These are phyloP conservation scores for Atta cephalotes DNA, from an alignment of 1,140 invertebrate species.

Conservation along the genomic window DNA sequence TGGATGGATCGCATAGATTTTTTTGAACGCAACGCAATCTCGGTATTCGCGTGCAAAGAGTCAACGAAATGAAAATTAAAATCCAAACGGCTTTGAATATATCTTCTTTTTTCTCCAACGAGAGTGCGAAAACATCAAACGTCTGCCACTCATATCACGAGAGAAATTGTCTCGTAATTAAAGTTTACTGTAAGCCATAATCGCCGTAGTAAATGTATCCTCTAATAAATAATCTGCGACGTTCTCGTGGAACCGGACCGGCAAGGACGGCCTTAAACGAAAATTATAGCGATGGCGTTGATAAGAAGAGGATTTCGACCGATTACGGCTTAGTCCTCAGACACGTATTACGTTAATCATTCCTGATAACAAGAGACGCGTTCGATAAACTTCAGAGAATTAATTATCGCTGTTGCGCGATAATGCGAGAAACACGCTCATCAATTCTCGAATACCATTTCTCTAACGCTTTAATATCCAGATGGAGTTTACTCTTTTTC, in stretches of 20 bases:
- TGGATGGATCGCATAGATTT: conserved; percentile 45
- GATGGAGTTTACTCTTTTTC: background rate
- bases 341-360: conserved; percentile 62
- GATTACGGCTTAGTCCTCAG: conserved; percentile 44
- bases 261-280: background rate
- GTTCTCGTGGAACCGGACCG: background rate
- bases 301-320: conserved; percentile 54
- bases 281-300: conserved; percentile 51
- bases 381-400: conserved; percentile 48
- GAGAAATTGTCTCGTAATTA: conserved; percentile 39
- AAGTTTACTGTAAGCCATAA: conserved; percentile 23
- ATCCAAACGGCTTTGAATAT: conserved; percentile 26
- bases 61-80: conserved; percentile 27
- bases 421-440: conserved; percentile 35
- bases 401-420: conserved; percentile 45
- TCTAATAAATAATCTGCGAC: conserved; percentile 42
- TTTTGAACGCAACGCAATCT: conserved; percentile 36
- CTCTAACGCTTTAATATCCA: background rate
- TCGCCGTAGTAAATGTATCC: conserved; percentile 29
- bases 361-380: conserved; percentile 41
- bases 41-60: background rate
- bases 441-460: background rate
- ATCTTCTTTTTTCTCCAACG: background rate
- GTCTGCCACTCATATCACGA: conserved; percentile 10
- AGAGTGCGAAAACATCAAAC: conserved; percentile 15